Base-by-base conservation (phyloP, 2,888 invertebrate genomes). In the Drosophila mulleri region DNA sequence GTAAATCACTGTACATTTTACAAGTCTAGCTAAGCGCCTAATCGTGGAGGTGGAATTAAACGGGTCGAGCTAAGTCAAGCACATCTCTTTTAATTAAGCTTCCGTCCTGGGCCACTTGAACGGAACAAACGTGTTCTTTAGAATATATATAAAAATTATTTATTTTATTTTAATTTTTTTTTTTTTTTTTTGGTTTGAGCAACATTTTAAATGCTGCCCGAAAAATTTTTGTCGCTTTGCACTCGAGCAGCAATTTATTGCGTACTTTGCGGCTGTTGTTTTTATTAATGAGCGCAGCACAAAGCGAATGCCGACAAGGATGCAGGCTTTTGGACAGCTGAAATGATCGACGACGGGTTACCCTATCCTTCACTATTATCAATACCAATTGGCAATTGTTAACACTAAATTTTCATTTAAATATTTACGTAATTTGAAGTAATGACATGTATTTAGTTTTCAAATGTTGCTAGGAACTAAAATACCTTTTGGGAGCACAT, bases 261-360 rank as follows among this genome's bases (percentile, higher is more conserved):
- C 80, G 70, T 82, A 80, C 84, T 89, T 87, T 84, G 79, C 68
- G 85, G 88, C 85, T 77, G 72, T 67, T 73, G 70, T 87, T 75
- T 79, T 87, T 84, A 89, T 87, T 89, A 89, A 89, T 89, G 84
- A 89, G 85, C 65, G 70, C 71, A 44, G 50, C 45, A 20, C 29
- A 45, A 45, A 56, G 45, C 42, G 42, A 39, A 59, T 44, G 39
- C 20, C 18, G 29, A 35, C 41, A 39, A 35, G 41, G 18, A n/a
- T 44, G 26, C n/a, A 16, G 44, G 23, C 18, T 35, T 32, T 2
- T 18, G n/a, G 3, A 3, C 7, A 8, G 16, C 5, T 1, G 2
- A 2, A 2, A n/a, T 47, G 32, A 50, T 26, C 58, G 67, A 53
- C 39, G 47, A 3, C 11, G 1, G 12, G 8, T 42, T 77, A 56